These are phyloP conservation scores for Silurus meridionalis DNA, from an alignment of 2,113 vertebrate species.

Conservation along the genomic window DNA sequence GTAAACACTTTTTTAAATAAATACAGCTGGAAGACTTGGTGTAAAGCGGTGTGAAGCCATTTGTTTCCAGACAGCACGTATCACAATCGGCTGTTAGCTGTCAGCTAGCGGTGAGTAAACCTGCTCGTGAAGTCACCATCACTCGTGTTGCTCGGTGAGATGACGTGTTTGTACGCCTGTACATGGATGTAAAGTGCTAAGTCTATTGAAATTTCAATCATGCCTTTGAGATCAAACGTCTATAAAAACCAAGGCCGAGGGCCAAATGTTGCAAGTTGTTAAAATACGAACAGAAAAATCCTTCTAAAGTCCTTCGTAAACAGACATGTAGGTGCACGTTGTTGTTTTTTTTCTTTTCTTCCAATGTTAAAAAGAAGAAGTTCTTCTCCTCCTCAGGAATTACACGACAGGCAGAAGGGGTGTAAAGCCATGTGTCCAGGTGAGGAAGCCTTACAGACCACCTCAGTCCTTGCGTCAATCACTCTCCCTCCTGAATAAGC, in stretches of 20 bases:
- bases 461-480: not conserved
- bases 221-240: not conserved
- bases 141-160: no score
- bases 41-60: slow-evolving; percentile 11
- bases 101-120: slow-evolving; percentile 11
- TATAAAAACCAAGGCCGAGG: slow-evolving; percentile 24
- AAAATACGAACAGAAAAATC: slow-evolving; percentile 25
- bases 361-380: not conserved
- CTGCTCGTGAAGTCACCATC: not conserved
- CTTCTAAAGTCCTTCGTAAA: slow-evolving; percentile 22
- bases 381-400: slow-evolving; percentile 17
- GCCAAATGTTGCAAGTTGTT: slow-evolving; percentile 39
- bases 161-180: not conserved
- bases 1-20: slow-evolving; percentile 35
- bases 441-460: not conserved
- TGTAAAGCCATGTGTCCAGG: slow-evolving; percentile 11
- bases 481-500: slow-evolving; percentile 10
- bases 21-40: slow-evolving; percentile 48
- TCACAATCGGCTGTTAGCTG: not conserved
- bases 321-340: slow-evolving; percentile 37
- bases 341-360: no score
- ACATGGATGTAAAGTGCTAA: slow-evolving; percentile 38
- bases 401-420: not conserved
- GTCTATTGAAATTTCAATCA: not conserved
- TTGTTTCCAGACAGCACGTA: not conserved